Base-by-base conservation (phyloP, 2,888 invertebrate species). In the Idaea aversata region DNA sequence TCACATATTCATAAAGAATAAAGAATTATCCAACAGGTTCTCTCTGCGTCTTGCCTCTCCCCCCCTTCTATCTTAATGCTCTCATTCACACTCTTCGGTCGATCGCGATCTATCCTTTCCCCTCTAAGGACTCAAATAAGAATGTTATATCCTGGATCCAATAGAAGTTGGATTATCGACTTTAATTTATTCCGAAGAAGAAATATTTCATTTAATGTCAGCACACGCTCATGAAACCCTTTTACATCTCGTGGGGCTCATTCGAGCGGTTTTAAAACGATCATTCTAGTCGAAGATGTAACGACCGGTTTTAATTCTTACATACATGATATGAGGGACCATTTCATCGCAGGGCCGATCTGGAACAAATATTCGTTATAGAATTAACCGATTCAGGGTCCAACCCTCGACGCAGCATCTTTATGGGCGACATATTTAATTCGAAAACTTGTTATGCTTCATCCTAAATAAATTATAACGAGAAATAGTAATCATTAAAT, bases 1-100 rank as follows among this genome's bases (percentile, higher is more conserved):
- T 91, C 90, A 90, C 92, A 93, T 93, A 92, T 93, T 93, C 93
- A 93, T 93, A 93, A 90, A 93, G 88, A 91, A 93, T 93, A 93
- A 90, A 93, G 88, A 91, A 91, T 91, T 90, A 92, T 89, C 90
- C 88, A 82, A 87, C 88, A 82, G 81, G 84, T 82, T 82, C 81
- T 81, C 86, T 83, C 78, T 85, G 76, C 86, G 78, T 84, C 83
- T 83, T 78, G 81, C 79, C 76, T 80, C 77, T 74, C 80, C 82
- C 80, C 80, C 84, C 83, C 84, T 78, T 80, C 79, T 81, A 84
- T 86, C 83, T 85, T 88, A 85, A 88, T 88, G 88, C 91, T 93
- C 93, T 93, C 91, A 90, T 92, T 91, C 92, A 92, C 91, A 92
- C 93, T 91, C 88, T 85, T 79, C 82, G 74, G 82, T 80, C 81